Conservation (phyloP, 2,888 invertebrate genomes). For the Eupsilia transversa region DNA sequence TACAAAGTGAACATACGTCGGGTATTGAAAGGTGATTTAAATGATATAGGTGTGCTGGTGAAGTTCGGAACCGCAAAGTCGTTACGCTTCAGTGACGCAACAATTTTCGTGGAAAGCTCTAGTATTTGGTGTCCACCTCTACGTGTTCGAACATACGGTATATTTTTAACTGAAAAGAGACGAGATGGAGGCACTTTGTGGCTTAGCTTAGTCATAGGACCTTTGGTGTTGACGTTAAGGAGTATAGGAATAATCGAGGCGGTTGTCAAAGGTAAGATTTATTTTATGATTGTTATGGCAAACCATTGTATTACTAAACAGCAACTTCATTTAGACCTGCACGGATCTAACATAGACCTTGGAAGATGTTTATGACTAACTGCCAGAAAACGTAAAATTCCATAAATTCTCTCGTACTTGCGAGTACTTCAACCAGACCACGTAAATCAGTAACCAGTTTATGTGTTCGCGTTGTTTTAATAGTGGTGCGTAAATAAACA, state of each 20-base stretch:
- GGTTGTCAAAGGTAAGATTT: slow-evolving; percentile 83
- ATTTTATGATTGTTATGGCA: slow-evolving; percentile 25
- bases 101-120: slow-evolving; percentile 80
- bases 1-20: slow-evolving; percentile 86
- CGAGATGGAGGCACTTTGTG: slow-evolving; percentile 65
- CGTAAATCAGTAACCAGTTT: slow-evolving; percentile 57
- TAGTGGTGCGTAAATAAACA: slow-evolving; percentile 81
- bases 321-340: not conserved
- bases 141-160: slow-evolving; percentile 82
- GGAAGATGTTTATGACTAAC: not conserved
- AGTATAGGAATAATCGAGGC: slow-evolving; percentile 84
- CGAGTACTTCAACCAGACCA: slow-evolving; percentile 5
- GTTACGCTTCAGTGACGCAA: slow-evolving; percentile 81
- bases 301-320: slow-evolving; percentile 17
- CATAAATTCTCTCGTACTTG: slow-evolving; percentile 28
- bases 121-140: slow-evolving; percentile 76
- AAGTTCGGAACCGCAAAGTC: slow-evolving; percentile 78
- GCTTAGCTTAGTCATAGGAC: slow-evolving; percentile 81
- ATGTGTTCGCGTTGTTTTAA: slow-evolving; percentile 53
- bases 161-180: slow-evolving; percentile 82
- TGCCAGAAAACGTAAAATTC: slow-evolving; percentile 14
- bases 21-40: slow-evolving; percentile 85
- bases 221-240: slow-evolving; percentile 80
- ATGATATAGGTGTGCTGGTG: slow-evolving; percentile 80
- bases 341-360: not conserved